Base-by-base conservation (phyloP, 2,797 vertebrate genomes). In the Rhinichthys osculus region DNA sequence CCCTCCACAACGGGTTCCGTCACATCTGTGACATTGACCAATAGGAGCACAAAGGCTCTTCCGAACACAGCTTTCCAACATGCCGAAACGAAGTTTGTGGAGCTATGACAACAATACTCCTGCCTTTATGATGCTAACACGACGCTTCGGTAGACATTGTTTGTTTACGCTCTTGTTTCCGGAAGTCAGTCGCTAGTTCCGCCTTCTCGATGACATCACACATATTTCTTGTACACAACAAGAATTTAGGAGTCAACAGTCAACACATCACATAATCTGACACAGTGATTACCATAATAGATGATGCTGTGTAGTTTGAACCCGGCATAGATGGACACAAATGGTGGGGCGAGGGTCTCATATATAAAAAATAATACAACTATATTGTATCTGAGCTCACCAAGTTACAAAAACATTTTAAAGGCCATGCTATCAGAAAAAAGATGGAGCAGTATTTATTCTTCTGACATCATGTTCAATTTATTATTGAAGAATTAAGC, bases 401-500 rank as follows among this genome's bases (percentile, higher is more conserved):
- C 40, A 35, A 33, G 54, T 77, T 54, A 77, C 44, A 77, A 44
- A 64, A 17, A 59, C 14, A 69, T 81, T 52, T 72, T 17, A 72
- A 81, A 81, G 30, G 69, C 78, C 78, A 81, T 73, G 78, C 33
- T 81, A 47, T 81, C 69, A 81, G 78, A 66, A 85, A 59, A 35
- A 57, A 59, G n/a, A 13, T 40, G 16, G 17, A 59, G 35, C n/a
- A 70, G 10, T 47, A 35, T 52, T 69, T 67, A 27, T 3, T 69
- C 13, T 62, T 27, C 14, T 40, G 50, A 77, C 30, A 72, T 69
- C 4, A 21, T 72, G 14, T 21, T 59, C 16, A 33, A 11, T 77
- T 38, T 64, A 3, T 33, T 33, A 23, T 30, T 62, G 2, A 44
- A 8, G 44, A n/a, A 35, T 38, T 23, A 52, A 30, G 2, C 44